Conservation (phyloP, 92 coral and sea anemone species). For the Epizoanthus scotinus region DNA sequence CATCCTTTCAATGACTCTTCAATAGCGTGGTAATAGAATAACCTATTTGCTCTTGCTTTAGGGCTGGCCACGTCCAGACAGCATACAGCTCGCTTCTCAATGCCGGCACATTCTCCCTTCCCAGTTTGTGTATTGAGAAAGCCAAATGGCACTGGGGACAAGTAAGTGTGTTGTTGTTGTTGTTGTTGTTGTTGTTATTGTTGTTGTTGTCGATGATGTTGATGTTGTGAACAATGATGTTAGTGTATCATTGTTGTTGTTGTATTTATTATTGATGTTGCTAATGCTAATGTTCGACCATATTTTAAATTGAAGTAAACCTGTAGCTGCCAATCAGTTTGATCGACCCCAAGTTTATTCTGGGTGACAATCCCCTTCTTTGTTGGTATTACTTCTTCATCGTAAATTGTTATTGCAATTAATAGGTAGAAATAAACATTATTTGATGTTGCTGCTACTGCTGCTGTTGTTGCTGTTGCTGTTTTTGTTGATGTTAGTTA, state of each 20-base stretch:
- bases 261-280: not conserved
- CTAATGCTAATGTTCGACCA: too few relatives aligned
- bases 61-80: slow-evolving; percentile 98
- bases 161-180: slow-evolving; percentile 47
- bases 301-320: too few relatives aligned
- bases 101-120: slow-evolving; percentile 74
- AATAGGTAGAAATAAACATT: too few relatives aligned
- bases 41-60: slow-evolving; percentile 29
- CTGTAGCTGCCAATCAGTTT: too few relatives aligned
- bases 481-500: too few relatives aligned
- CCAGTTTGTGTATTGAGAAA: slow-evolving; percentile 86
- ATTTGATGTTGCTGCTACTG: too few relatives aligned
- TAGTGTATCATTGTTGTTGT: not conserved
- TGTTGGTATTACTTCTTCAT: too few relatives aligned
- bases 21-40: not conserved
- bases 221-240: too few relatives aligned
- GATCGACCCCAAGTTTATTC: too few relatives aligned
- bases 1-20: not conserved
- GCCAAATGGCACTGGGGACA: slow-evolving; percentile 95
- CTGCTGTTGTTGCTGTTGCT: too few relatives aligned
- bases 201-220: not conserved
- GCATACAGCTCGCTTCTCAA: slow-evolving; percentile 91
- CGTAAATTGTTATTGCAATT: too few relatives aligned
- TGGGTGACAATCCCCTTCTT: too few relatives aligned
- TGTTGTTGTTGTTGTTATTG: not conserved